Evolutionary conservation across 2,797 vertebrate genomes (phyloP), one percentile per base, ranked within the genome.

Genomic region (Rachycentron canadum): DNA sequence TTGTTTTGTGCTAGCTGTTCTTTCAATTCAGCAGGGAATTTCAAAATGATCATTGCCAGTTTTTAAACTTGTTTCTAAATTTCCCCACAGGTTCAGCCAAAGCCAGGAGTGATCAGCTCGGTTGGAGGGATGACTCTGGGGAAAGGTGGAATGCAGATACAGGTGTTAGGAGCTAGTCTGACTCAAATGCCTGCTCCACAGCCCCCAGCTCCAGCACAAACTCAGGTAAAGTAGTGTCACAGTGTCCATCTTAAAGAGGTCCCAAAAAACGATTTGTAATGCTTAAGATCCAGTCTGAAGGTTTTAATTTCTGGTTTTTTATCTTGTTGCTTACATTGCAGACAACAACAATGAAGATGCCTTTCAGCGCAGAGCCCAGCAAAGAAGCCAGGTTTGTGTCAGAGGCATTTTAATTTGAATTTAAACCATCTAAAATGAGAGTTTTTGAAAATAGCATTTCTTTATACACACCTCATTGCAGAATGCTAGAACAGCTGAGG

Each of bases 401-500:
- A 0, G 40, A 13, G 30, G 19, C 4, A 21, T 64, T 79, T 68
- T 12, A 19, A 17, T n/a, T 16, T 1, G 67, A 36, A 13, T 52
- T 71, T 67, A 32, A 32, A 34, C 10, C 12, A 1, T 40, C 19
- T 53, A 2, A 21, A 13, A 57, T 50, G 6, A 1, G 1, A 26
- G 34, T 45, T 49, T 55, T 70, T 70, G 9, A 68, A 2, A 84
- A 28, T 47, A 2, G 1, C 28, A 5, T 69, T 65, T 73, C 5
- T 73, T 60, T 68, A 5, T n/a, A 0, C 34, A n/a, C 13, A 1
- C 4, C 0, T 70, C 2, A 28, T 65, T 86, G 57, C 86, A 99
- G 97, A 81, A 96, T 98, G 91, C 91, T 99, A 74, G 97, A 99
- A 87, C 97, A 98, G 92, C 91, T 99, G 81, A 95, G 97, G 88